Base-by-base conservation (phyloP, 2,888 invertebrate species). In the Aphidius colemani region DNA sequence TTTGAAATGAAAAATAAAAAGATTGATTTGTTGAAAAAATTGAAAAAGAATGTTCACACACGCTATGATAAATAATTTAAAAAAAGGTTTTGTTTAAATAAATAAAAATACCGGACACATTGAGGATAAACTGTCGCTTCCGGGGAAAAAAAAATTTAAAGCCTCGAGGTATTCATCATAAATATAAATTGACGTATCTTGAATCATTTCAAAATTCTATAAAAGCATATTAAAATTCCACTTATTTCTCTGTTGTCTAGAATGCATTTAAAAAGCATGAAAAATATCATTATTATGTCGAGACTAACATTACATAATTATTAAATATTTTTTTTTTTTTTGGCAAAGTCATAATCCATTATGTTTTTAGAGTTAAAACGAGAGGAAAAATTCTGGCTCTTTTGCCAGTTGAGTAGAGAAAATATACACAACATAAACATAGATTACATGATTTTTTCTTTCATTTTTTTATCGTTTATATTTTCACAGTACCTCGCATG, bases 101-200 rank as follows among this genome's bases (percentile, higher is more conserved):
- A 48, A 56, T 56, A 53, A 59, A 62, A 40, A 61, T 40, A 66
- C 69, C 72, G 70, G 70, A 72, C 69, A 67, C 60, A 30, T 30
- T 30, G 59, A 58, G 64, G 61, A 65, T 68, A 69, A 68, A 67
- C 66, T 68, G 50, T 48, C 61, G 63, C 67, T 73, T 73, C 71
- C 71, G 70, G 70, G 59, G 64, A 30, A 30, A 30, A 30, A 30
- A 30, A 30, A 30, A 30, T 5, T 30, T 30, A 3, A 58, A 56
- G 55, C 39, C 64, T 55, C 65, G 64, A 65, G 59, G 66, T 73
- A 70, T 71, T 69, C 71, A 30, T 30, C 30, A 70, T 70, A 72
- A 72, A 72, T 72, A 71, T 70, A 70, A 69, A 74, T 72, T 69
- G 69, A 65, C 67, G 60, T 67, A 48, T 49, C 53, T 60, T 46